Percentiles rank a stretch among this genome's conserved stretches.
Evolutionary conservation across 2,888 invertebrate species (phyloP).

Genomic region (Harmothoe impar): DNA sequence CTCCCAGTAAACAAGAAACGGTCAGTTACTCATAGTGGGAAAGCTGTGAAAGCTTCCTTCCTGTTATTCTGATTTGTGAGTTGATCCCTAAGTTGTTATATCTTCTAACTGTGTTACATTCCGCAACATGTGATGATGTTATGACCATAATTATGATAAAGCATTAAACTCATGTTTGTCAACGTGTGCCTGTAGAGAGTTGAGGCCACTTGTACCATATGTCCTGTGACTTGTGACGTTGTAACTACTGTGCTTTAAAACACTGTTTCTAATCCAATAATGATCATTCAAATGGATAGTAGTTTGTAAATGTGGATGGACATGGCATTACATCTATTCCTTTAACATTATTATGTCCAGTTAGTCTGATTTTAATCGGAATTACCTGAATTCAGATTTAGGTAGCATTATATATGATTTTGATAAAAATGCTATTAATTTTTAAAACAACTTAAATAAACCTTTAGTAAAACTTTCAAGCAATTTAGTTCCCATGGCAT

Average conservation of each 20-base stretch:
- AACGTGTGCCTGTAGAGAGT: neutral
- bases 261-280: neutral
- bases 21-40: neutral
- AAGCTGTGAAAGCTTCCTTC: neutral
- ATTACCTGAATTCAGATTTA: neutral
- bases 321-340: neutral
- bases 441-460: neutral
- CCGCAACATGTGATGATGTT: slow-evolving; percentile 53
- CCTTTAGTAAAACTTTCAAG: neutral
- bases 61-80: neutral
- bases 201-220: neutral
- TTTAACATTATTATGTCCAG: neutral
- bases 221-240: neutral
- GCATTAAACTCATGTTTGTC: neutral
- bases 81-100: neutral
- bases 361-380: neutral
- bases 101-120: slow-evolving; percentile 34
- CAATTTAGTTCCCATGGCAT: neutral
- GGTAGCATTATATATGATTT: neutral
- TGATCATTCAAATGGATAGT: neutral
- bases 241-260: slow-evolving; percentile 5
- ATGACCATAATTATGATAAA: neutral
- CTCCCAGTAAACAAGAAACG: neutral
- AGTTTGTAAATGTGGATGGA: neutral
- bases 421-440: neutral